Evolutionary conservation across 1,140 invertebrate species (phyloP).

Genomic region (Coenobita brevimanus): DNA sequence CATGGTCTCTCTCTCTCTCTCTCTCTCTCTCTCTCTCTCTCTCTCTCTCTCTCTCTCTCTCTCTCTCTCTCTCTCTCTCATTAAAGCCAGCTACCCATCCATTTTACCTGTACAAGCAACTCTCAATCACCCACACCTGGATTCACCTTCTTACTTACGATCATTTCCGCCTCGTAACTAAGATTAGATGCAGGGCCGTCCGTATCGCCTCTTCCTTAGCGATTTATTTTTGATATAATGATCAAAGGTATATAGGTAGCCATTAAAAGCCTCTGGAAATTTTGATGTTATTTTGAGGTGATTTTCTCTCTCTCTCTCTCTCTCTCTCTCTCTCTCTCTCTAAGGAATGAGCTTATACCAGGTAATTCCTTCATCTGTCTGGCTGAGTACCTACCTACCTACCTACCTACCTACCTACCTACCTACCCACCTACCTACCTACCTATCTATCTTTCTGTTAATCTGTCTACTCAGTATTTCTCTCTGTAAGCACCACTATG

Average conservation of each 20-base stretch:
- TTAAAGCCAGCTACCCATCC: neutral
- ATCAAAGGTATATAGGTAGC: too few relatives aligned
- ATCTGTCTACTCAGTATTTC: too few relatives aligned
- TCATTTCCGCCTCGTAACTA: neutral
- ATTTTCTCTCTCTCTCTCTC: neutral
- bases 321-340: neutral
- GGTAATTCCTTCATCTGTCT: too few relatives aligned
- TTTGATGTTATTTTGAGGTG: neutral
- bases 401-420: too few relatives aligned
- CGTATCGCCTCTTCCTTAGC: too few relatives aligned
- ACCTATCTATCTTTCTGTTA: too few relatives aligned
- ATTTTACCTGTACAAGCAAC: neutral
- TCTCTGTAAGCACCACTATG: neutral
- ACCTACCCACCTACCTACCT: too few relatives aligned
- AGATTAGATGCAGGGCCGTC: too few relatives aligned
- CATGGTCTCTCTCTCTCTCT: neutral
- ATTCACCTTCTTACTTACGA: neutral
- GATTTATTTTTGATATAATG: too few relatives aligned
- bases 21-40: neutral
- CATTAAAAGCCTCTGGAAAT: too few relatives aligned
- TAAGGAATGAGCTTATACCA: too few relatives aligned
- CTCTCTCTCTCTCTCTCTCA: neutral
- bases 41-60: slow-evolving; percentile 9
- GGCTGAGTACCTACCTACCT: too few relatives aligned
- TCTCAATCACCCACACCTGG: neutral